phyloP scores from a whole-genome alignment of 1,140 invertebrate species.

The Microvelia longipes region DNA sequence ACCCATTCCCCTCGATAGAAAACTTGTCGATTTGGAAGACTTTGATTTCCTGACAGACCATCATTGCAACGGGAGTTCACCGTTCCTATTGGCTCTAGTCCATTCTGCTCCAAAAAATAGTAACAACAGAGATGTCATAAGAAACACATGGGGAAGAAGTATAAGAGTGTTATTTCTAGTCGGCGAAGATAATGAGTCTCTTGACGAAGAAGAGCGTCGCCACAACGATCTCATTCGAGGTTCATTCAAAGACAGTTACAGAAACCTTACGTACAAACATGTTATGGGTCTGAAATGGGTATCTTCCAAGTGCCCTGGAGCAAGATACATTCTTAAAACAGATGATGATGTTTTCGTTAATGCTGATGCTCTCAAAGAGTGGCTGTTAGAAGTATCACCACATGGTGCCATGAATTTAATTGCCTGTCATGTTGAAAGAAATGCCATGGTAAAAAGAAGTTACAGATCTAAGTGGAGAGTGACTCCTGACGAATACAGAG shows the following conservation, averaged over 20 bases:
- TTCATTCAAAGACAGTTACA: slow-evolving; percentile 59
- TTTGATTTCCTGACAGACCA: background rate
- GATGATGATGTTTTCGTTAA: slow-evolving; percentile 70
- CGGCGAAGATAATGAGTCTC: slow-evolving; percentile 36
- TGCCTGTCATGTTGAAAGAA: slow-evolving; percentile 36
- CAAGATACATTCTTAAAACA: slow-evolving; percentile 57
- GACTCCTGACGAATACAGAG: slow-evolving; percentile 45
- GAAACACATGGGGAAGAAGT: background rate
- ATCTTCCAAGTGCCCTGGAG: slow-evolving; percentile 42
- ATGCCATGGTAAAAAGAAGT: slow-evolving; percentile 29
- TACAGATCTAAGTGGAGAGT: slow-evolving; percentile 66
- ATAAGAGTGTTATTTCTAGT: slow-evolving; percentile 42
- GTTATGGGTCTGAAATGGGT: slow-evolving; percentile 71
- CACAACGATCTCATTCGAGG: slow-evolving; percentile 63
- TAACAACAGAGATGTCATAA: background rate
- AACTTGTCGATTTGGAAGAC: background rate
- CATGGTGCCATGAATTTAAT: slow-evolving; percentile 41
- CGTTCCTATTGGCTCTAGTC: background rate
- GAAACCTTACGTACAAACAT: slow-evolving; percentile 77
- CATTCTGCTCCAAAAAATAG: background rate
- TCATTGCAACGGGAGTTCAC: background rate
- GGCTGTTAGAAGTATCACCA: slow-evolving; percentile 39
- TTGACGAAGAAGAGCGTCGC: slow-evolving; percentile 41
- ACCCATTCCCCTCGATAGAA: background rate
- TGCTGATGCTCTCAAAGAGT: slow-evolving; percentile 42